phyloP scores from a whole-genome alignment of 2,797 vertebrate genomes.

The Sylvilagus floridanus region DNA sequence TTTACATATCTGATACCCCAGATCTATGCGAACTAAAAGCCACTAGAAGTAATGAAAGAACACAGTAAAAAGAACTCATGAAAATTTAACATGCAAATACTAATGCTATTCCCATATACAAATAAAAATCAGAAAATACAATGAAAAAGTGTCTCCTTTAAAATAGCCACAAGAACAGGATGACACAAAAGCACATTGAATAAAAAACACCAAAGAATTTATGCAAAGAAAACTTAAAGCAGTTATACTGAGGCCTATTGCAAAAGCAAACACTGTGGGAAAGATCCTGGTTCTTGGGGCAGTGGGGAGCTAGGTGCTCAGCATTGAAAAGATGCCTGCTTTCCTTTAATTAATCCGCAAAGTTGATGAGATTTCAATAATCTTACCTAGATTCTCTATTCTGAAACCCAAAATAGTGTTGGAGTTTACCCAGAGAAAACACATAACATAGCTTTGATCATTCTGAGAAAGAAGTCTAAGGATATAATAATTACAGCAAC shows the following conservation, averaged over 20 bases:
- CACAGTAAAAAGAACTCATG: background rate
- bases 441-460: background rate
- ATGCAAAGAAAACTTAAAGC: background rate
- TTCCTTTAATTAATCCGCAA: background rate
- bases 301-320: background rate
- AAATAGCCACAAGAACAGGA: background rate
- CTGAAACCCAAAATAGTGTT: background rate
- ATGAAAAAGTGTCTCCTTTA: background rate
- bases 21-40: background rate
- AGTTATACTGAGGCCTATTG: background rate
- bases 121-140: background rate
- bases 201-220: background rate
- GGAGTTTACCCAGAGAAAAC: background rate
- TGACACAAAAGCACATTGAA: background rate
- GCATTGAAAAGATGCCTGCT: background rate
- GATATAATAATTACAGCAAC: background rate
- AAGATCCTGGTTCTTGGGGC: background rate
- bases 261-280: background rate
- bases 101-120: background rate
- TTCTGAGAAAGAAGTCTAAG: background rate
- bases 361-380: background rate
- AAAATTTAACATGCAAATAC: background rate
- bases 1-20: background rate
- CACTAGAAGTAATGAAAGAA: background rate
- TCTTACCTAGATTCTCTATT: background rate